These are phyloP conservation scores for Microctenopoma stevenorrisi DNA, from an alignment of 2,797 vertebrate species.

Conservation along the genomic window DNA sequence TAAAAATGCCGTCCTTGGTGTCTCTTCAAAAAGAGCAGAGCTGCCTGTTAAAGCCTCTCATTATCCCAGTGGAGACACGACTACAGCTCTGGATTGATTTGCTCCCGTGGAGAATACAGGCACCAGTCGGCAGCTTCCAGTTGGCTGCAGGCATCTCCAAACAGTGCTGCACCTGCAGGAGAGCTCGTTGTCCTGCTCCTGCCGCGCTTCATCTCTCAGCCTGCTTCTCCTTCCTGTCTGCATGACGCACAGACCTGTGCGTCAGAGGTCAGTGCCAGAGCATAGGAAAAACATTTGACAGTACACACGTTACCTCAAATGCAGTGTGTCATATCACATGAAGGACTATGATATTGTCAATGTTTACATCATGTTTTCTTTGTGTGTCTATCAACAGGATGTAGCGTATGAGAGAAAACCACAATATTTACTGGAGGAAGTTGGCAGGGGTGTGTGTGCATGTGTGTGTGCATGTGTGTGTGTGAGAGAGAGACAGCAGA, in stretches of 20 bases:
- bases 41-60: constrained; percentile 7
- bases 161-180: constrained; percentile 34
- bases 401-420: constrained; percentile 13
- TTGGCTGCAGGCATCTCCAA: constrained; percentile 29
- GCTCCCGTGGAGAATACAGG: constrained; percentile 39
- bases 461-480: no score
- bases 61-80: constrained; percentile 21
- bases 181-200: constrained; percentile 19
- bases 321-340: background rate
- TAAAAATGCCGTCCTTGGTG: background rate
- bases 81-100: constrained; percentile 47
- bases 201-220: constrained; percentile 13
- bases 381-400: background rate
- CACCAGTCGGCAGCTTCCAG: constrained; percentile 42
- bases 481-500: background rate
- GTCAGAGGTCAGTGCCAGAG: background rate
- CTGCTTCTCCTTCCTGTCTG: background rate
- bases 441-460: background rate
- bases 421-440: background rate
- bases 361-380: background rate
- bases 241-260: constrained; percentile 6
- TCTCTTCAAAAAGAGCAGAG: constrained; percentile 4
- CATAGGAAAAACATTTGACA: background rate
- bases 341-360: background rate
- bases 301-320: background rate